Evolutionary conservation across 2,888 invertebrate species (phyloP).

Genomic region (Xylota sylvarum): DNA sequence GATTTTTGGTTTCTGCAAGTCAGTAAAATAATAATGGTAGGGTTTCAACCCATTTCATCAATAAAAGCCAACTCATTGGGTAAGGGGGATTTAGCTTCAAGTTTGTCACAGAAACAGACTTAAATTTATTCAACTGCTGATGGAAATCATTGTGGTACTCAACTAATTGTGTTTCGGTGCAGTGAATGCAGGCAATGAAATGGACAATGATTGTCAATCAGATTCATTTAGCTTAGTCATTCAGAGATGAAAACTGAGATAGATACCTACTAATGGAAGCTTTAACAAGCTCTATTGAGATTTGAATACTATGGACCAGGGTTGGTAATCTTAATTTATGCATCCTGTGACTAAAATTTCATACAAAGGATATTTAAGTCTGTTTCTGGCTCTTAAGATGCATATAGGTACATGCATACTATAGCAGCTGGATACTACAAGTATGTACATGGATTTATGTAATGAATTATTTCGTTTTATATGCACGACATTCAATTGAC

Average conservation of each 20-base stretch:
- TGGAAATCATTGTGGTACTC: constrained; percentile 8
- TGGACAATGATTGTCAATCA: constrained; percentile 34
- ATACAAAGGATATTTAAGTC: not conserved
- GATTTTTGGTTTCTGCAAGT: constrained; percentile 7
- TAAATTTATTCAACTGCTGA: constrained; percentile 34
- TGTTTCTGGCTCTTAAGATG: not conserved
- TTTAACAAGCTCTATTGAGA: constrained; percentile 20
- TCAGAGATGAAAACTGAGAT: constrained; percentile 4
- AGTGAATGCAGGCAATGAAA: constrained; percentile 2
- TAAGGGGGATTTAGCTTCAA: not conserved
- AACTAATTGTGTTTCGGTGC: constrained; percentile 44
- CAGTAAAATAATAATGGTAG: not conserved
- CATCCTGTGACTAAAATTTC: constrained; percentile 15
- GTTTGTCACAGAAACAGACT: constrained; percentile 23
- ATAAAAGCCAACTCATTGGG: not conserved
- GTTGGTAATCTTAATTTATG: constrained; percentile 31
- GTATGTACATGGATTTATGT: too few species aligned
- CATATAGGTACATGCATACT: not conserved
- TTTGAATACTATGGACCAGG: not conserved
- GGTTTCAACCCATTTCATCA: not conserved
- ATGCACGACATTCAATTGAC: too few species aligned
- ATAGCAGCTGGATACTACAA: too few species aligned
- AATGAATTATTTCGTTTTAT: too few species aligned
- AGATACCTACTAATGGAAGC: not conserved
- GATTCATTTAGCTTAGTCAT: constrained; percentile 12